Percentiles rank a stretch among this genome's conserved stretches.
phyloP scores from a whole-genome alignment of 2,888 invertebrate genomes.

The Ryuthela nishihirai region DNA sequence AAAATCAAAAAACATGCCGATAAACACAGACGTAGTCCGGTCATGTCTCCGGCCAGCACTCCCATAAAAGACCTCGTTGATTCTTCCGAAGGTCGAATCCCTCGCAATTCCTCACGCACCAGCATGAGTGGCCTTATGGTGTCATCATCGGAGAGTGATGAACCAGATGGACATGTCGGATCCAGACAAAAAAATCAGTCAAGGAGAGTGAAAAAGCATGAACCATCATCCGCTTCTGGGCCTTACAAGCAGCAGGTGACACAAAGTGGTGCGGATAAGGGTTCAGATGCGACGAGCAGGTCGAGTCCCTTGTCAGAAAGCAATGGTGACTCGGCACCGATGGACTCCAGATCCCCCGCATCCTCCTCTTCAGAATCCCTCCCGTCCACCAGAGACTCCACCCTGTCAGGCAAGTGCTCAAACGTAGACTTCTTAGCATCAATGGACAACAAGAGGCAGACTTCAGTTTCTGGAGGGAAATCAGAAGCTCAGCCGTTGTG shows the following conservation, averaged over 20 bases:
- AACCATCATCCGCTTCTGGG: neutral
- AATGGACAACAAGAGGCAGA: neutral
- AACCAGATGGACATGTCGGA: constrained; percentile 15
- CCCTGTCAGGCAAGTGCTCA: constrained; percentile 10
- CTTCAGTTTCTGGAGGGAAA: neutral
- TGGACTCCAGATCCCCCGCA: constrained; percentile 22
- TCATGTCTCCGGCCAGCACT: constrained; percentile 26
- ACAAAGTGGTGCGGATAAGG: constrained; percentile 20
- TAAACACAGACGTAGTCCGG: constrained; percentile 24
- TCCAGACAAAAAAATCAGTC: constrained; percentile 9
- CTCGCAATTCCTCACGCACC: constrained; percentile 30
- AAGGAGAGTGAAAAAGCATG: constrained; percentile 14
- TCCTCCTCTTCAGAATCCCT: constrained; percentile 36
- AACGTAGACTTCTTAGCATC: no score
- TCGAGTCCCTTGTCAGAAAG: constrained; percentile 28
- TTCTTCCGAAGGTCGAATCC: constrained; percentile 12
- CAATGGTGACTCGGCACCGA: constrained; percentile 27
- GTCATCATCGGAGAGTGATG: constrained; percentile 33
- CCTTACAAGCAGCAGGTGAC: constrained; percentile 9
- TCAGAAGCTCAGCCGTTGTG: neutral
- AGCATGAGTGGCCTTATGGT: constrained; percentile 18
- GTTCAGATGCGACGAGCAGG: constrained; percentile 19
- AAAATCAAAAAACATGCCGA: constrained; percentile 19
- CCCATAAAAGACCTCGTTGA: constrained; percentile 22
- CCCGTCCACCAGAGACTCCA: constrained; percentile 17